These are phyloP conservation scores for Andrena minutula DNA, from an alignment of 2,888 invertebrate genomes.

Conservation along the genomic window DNA sequence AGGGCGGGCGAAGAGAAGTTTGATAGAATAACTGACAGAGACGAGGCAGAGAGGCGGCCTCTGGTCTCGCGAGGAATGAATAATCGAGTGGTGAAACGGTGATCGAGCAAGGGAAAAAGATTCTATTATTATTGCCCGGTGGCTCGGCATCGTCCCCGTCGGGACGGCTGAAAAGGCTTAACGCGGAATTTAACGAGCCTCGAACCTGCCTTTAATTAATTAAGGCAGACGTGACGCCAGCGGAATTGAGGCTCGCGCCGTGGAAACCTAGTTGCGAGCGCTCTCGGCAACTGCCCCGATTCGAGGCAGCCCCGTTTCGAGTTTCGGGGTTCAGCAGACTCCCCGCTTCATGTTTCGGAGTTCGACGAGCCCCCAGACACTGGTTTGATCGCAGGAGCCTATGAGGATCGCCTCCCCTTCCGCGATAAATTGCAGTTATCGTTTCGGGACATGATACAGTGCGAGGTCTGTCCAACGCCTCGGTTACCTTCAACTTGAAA, in stretches of 20 bases:
- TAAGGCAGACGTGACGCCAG: slow-evolving; percentile 68
- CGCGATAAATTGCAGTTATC: slow-evolving; percentile 9
- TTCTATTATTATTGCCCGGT: slow-evolving; percentile 56
- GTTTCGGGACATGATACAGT: neutral
- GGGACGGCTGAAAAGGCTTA: slow-evolving; percentile 48
- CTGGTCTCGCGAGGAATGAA: slow-evolving; percentile 20
- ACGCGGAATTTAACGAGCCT: slow-evolving; percentile 64
- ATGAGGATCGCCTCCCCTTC: neutral
- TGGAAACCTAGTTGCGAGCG: slow-evolving; percentile 48
- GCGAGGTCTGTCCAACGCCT: neutral
- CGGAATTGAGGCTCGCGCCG: slow-evolving; percentile 58
- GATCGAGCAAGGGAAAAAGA: slow-evolving; percentile 32
- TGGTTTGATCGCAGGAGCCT: neutral
- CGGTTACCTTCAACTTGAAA: neutral
- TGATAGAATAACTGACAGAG: slow-evolving; percentile 8
- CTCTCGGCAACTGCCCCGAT: slow-evolving; percentile 29
- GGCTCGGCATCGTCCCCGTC: slow-evolving; percentile 19
- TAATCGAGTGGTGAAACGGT: slow-evolving; percentile 35
- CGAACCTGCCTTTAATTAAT: slow-evolving; percentile 68
- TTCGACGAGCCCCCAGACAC: neutral
- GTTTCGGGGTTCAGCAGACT: slow-evolving; percentile 12
- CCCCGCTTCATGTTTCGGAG: neutral
- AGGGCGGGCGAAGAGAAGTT: neutral
- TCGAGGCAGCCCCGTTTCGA: slow-evolving; percentile 3
- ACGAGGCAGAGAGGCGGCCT: neutral